phyloP scores from a whole-genome alignment of 2,113 vertebrate species.

The Trichomycterus rosablanca region DNA sequence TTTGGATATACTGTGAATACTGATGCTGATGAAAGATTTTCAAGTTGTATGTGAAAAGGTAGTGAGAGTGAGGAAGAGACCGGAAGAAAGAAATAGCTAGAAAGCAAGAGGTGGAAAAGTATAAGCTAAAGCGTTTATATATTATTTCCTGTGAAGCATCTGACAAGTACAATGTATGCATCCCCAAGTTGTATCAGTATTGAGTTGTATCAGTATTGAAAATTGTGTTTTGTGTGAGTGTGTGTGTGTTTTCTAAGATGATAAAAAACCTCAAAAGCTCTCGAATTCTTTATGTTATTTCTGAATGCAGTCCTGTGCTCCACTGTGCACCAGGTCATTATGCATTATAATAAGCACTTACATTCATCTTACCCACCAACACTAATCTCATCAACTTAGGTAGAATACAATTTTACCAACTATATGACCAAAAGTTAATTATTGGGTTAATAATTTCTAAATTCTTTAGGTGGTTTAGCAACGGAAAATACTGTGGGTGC shows the following conservation, averaged over 20 bases:
- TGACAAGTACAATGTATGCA: conserved; percentile 21
- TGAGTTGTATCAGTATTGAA: too few species aligned
- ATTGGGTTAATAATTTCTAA: too few species aligned
- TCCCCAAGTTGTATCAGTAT: too few species aligned
- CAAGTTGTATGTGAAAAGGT: too few species aligned
- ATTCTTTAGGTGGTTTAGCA: too few species aligned
- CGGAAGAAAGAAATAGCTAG: neutral
- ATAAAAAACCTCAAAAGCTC: conserved; percentile 20
- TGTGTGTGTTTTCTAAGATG: conserved; percentile 13
- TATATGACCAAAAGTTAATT: too few species aligned
- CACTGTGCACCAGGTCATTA: neutral
- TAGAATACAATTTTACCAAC: too few species aligned
- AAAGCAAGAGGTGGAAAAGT: neutral
- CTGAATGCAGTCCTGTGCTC: neutral
- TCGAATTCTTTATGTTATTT: neutral
- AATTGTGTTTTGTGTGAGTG: too few species aligned
- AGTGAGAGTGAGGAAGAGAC: neutral
- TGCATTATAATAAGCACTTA: neutral
- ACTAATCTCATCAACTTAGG: too few species aligned
- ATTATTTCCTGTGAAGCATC: conserved; percentile 12
- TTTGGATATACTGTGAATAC: neutral
- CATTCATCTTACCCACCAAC: too few species aligned
- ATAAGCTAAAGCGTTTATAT: neutral
- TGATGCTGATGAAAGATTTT: neutral
- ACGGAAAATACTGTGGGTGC: too few species aligned